phyloP scores from a whole-genome alignment of 1,140 invertebrate species.

The Wiebesia pumilae region DNA sequence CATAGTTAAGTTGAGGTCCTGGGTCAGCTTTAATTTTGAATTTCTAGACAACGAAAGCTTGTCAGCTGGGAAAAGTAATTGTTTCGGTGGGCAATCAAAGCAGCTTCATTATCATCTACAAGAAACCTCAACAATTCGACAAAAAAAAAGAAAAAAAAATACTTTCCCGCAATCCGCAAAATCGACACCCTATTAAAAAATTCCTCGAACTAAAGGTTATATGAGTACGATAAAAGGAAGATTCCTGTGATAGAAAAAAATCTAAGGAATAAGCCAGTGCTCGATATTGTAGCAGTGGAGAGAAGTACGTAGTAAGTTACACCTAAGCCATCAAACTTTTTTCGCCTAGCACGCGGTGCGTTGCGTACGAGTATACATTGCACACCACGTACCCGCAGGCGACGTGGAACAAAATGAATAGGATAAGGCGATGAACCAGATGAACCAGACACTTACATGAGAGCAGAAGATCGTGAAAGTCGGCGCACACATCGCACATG shows the following conservation, averaged over 20 bases:
- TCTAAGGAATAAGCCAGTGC: background rate
- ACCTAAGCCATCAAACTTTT: background rate
- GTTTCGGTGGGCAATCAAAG: background rate
- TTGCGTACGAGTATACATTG: background rate
- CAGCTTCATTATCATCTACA: too few species aligned
- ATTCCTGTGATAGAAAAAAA: background rate
- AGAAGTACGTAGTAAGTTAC: background rate
- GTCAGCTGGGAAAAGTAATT: background rate
- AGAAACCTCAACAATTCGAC: too few species aligned
- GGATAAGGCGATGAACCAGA: background rate
- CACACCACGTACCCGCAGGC: background rate
- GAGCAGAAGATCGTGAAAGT: slow-evolving; percentile 85
- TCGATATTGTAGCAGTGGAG: background rate
- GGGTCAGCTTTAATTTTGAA: background rate
- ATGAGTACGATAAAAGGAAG: background rate
- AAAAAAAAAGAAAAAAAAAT: background rate
- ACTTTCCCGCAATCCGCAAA: background rate
- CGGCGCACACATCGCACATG: slow-evolving; percentile 88
- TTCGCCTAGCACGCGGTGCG: background rate
- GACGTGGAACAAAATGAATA: background rate
- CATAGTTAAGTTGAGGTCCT: background rate
- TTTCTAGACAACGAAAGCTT: background rate
- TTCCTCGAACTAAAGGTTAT: slow-evolving; percentile 28
- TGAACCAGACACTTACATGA: slow-evolving; percentile 79
- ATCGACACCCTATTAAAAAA: background rate